A percentile compares a stretch with the other conserved stretches of the same genome.
Conservation (phyloP, 2,113 vertebrate species). For the Oxyruncus cristatus region DNA sequence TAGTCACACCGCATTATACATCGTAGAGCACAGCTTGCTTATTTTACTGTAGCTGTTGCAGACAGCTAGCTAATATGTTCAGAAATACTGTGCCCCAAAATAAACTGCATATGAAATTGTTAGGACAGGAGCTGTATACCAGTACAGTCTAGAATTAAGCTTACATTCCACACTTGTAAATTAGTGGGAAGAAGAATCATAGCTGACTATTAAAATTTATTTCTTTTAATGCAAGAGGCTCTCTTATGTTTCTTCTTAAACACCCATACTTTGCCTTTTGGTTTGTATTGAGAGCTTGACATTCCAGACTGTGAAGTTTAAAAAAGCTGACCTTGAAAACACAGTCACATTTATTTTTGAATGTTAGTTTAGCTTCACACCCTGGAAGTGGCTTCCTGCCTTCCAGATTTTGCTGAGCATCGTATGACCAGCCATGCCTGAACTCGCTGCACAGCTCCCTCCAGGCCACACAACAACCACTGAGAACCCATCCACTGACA, state of each 20-base stretch:
- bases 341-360: constrained; percentile 44
- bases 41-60: constrained; percentile 12
- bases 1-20: background rate
- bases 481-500: background rate
- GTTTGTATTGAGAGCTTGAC: background rate
- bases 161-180: background rate
- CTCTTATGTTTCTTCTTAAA: background rate
- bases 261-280: background rate
- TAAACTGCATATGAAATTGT: background rate
- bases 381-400: constrained; percentile 35
- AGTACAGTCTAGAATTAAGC: background rate
- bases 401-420: background rate
- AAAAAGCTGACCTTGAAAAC: constrained; percentile 56
- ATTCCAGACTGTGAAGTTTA: constrained; percentile 11
- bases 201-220: background rate
- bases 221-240: background rate
- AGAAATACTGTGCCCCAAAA: background rate
- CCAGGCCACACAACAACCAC: background rate
- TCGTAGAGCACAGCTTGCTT: background rate
- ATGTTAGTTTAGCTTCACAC: constrained; percentile 22
- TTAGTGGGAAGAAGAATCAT: background rate
- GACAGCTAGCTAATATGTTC: background rate
- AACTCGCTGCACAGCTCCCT: background rate
- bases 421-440: background rate
- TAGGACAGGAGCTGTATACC: background rate